Percentiles rank a stretch among this genome's conserved stretches.
These are phyloP conservation scores for Linnaemya tessellans DNA, from an alignment of 2,888 invertebrate species.

Conservation along the genomic window DNA sequence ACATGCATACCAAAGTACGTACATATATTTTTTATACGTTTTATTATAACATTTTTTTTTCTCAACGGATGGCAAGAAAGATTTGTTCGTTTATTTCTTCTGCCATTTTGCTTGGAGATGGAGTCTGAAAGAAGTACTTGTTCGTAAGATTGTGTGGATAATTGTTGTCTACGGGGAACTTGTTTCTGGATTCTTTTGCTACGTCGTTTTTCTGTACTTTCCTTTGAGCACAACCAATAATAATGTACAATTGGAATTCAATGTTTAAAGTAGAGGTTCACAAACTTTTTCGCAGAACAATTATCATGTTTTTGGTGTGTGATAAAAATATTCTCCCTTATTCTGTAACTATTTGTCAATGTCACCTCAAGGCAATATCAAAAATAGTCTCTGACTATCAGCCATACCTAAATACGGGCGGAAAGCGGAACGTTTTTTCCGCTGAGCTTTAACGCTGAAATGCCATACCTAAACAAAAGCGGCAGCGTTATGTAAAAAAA, in stretches of 20 bases:
- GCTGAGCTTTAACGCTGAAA: no score
- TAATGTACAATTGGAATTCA: constrained; percentile 28
- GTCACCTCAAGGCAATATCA: no score
- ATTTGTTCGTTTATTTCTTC: constrained; percentile 20
- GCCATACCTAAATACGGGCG: no score
- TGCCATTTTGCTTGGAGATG: constrained; percentile 8
- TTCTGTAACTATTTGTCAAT: no score
- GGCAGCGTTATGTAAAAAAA: no score
- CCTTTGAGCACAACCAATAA: neutral
- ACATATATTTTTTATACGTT: constrained; percentile 20
- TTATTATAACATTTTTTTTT: constrained; percentile 9
- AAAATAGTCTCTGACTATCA: no score
- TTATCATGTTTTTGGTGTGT: neutral
- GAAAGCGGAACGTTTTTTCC: no score
- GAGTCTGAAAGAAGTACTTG: constrained; percentile 22
- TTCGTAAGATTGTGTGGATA: neutral
- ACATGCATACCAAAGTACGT: constrained; percentile 28
- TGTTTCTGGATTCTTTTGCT: constrained; percentile 22
- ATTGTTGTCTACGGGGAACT: constrained; percentile 27
- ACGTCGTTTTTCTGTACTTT: neutral
- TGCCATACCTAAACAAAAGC: no score
- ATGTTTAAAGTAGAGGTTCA: neutral
- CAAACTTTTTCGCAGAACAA: neutral
- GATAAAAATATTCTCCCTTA: neutral
- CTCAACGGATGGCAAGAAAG: constrained; percentile 10